These are phyloP conservation scores for Mythimna impura DNA, from an alignment of 2,888 invertebrate species.

Conservation along the genomic window DNA sequence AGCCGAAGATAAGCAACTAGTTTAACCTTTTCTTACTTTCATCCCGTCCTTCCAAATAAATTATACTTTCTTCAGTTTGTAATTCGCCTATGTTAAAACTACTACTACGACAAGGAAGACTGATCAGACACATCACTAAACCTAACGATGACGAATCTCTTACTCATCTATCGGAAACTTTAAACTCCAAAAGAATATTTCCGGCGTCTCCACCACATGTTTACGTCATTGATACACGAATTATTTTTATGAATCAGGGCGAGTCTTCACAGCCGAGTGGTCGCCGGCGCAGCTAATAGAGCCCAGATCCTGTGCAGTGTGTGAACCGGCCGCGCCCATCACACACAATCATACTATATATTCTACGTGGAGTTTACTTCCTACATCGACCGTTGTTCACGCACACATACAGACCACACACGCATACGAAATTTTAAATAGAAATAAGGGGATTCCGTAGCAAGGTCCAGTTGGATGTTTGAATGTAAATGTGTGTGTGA, in stretches of 20 bases:
- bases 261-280: slow-evolving; percentile 82
- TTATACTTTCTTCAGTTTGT: neutral
- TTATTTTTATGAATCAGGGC: slow-evolving; percentile 76
- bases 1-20: no score
- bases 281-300: slow-evolving; percentile 85
- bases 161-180: slow-evolving; percentile 29
- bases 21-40: neutral
- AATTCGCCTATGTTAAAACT: neutral
- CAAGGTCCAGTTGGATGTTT: slow-evolving; percentile 16
- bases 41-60: neutral
- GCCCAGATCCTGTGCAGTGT: slow-evolving; percentile 88
- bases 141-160: slow-evolving; percentile 20
- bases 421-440: slow-evolving; percentile 20
- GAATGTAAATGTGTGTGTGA: slow-evolving; percentile 27
- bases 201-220: slow-evolving; percentile 39
- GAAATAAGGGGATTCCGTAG: slow-evolving; percentile 16
- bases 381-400: slow-evolving; percentile 18
- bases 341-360: slow-evolving; percentile 48
- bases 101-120: neutral
- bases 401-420: slow-evolving; percentile 17
- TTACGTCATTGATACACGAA: slow-evolving; percentile 53
- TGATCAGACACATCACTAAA: neutral
- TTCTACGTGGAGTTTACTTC: slow-evolving; percentile 32
- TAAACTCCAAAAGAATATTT: slow-evolving; percentile 30
- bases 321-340: slow-evolving; percentile 80